A percentile compares a stretch with the other conserved stretches of the same genome.
Evolutionary conservation across 64 coral and sea anemone species (phyloP).

Genomic region (Pocillopora damicornis): DNA sequence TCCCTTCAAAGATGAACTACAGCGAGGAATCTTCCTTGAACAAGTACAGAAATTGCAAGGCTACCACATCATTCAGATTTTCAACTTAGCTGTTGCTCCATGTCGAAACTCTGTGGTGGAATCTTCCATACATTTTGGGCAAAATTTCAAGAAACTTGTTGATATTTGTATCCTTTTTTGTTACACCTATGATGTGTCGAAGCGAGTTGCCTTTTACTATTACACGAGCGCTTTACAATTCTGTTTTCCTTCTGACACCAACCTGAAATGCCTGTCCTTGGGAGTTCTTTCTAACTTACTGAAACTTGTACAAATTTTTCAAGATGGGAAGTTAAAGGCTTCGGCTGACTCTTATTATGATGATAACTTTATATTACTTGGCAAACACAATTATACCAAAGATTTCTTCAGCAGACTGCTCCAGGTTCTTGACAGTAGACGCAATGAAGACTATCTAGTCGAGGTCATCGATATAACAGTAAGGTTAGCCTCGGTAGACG

Average conservation of each 20-base stretch:
- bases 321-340: neutral
- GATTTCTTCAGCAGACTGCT: neutral
- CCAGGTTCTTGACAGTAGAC: neutral
- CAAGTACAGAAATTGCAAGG: neutral
- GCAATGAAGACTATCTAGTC: neutral
- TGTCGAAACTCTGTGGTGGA: neutral
- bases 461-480: neutral
- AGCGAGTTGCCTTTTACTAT: constrained; percentile 1
- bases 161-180: constrained; percentile 7
- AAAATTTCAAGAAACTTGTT: neutral
- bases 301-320: constrained; percentile 13
- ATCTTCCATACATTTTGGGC: neutral
- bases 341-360: neutral
- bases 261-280: neutral
- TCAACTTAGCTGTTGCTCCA: neutral
- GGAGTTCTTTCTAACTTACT: neutral
- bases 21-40: neutral
- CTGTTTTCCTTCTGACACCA: neutral
- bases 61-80: neutral
- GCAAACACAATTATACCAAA: neutral
- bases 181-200: neutral
- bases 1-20: constrained; percentile 3
- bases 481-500: neutral
- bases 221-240: neutral
- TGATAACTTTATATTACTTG: neutral